Evolutionary conservation across 1,140 invertebrate species (phyloP).

Genomic region (Arion vulgaris): DNA sequence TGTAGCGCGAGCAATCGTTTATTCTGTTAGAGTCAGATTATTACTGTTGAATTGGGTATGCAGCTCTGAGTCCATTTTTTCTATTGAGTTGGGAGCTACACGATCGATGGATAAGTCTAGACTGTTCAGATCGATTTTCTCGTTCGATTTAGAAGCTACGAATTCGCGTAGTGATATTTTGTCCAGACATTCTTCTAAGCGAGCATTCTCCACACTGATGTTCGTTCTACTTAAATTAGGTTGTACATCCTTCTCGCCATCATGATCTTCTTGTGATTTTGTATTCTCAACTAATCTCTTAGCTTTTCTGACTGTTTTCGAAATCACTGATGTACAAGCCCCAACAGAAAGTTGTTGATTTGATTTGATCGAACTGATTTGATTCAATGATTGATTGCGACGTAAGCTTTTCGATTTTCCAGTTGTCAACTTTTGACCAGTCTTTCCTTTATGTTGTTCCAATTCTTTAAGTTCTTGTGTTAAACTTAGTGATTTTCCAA

Average conservation of each 20-base stretch:
- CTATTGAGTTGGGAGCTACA: not conserved
- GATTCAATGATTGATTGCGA: not conserved
- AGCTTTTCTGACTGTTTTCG: not conserved
- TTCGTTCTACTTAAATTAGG: not conserved
- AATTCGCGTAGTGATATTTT: not conserved
- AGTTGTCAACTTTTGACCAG: not conserved
- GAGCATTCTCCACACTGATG: not conserved
- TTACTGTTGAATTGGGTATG: not conserved
- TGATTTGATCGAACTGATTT: not conserved
- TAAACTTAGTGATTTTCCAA: not conserved
- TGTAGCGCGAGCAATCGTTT: too few species aligned
- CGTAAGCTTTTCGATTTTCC: not conserved
- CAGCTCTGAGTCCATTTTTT: not conserved
- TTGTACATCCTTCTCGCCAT: not conserved
- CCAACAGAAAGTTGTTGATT: not conserved
- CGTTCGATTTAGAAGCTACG: not conserved
- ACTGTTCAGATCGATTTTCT: not conserved
- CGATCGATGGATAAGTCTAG: not conserved
- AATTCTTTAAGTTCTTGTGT: not conserved
- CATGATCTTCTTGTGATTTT: not conserved
- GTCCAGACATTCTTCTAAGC: not conserved
- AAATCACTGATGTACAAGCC: not conserved
- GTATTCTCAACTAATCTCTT: not conserved
- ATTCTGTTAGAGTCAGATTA: not conserved
- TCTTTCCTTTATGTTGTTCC: not conserved